Evolutionary conservation across 23 tunicate genomes (phyloP).

Genomic region (Halocynthia aurantium): DNA sequence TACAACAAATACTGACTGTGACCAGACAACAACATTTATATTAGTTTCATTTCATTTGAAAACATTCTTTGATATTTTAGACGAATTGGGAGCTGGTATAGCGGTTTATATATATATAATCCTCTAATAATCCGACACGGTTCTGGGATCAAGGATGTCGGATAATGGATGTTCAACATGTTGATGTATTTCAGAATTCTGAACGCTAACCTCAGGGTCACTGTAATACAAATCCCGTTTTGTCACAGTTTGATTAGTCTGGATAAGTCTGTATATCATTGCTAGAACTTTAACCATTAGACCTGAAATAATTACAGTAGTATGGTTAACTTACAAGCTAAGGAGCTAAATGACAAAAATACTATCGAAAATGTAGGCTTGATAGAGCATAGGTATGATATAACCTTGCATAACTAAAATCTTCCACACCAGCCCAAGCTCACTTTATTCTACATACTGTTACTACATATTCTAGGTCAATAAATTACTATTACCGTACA

Average conservation of each 20-base stretch:
- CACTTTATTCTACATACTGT: too few species aligned
- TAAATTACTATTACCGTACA: too few species aligned
- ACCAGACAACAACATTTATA: too few species aligned
- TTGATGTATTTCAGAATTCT: neutral
- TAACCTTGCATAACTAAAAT: neutral
- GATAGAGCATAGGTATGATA: neutral
- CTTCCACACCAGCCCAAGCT: too few species aligned
- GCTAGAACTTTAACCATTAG: constrained; percentile 56
- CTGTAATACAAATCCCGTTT: constrained; percentile 85
- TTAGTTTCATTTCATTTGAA: too few species aligned
- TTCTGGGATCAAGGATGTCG: neutral
- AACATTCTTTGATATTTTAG: too few species aligned
- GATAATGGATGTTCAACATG: neutral
- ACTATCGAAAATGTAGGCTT: neutral
- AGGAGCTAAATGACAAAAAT: neutral
- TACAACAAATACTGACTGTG: too few species aligned
- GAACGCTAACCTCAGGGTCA: constrained; percentile 54
- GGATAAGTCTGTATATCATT: constrained; percentile 66
- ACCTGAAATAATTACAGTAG: constrained; percentile 32
- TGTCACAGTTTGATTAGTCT: constrained; percentile 75
- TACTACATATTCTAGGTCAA: too few species aligned
- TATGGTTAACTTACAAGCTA: neutral
- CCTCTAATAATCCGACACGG: too few species aligned
- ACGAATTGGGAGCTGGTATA: too few species aligned
- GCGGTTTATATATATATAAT: too few species aligned